These are phyloP conservation scores for Rhyacophila evoluta DNA, from an alignment of 2,888 invertebrate species.

Conservation along the genomic window DNA sequence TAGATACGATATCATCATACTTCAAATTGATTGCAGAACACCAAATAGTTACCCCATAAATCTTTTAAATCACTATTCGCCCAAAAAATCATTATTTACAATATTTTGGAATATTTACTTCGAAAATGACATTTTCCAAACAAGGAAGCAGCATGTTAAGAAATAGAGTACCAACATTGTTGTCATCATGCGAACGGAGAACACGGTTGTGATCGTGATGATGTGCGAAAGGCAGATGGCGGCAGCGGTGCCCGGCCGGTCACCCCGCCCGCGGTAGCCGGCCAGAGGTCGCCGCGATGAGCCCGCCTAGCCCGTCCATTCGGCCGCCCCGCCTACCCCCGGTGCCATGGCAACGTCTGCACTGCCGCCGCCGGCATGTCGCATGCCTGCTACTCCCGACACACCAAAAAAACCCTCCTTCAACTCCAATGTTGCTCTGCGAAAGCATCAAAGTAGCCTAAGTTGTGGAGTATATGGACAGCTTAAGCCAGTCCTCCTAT, in stretches of 20 bases:
- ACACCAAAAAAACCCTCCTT: slow-evolving; percentile 2
- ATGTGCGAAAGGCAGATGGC: slow-evolving; percentile 16
- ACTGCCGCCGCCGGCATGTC: slow-evolving; percentile 31
- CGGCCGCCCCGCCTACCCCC: slow-evolving; percentile 29
- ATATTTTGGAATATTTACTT: too few species aligned
- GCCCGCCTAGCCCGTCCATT: slow-evolving; percentile 5
- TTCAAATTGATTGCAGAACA: too few species aligned
- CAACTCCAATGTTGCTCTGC: neutral
- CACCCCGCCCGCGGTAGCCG: slow-evolving; percentile 19
- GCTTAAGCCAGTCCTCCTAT: too few species aligned
- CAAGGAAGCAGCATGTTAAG: too few species aligned
- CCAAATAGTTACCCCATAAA: too few species aligned
- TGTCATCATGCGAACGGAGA: neutral
- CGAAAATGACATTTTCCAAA: too few species aligned
- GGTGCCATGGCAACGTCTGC: slow-evolving; percentile 34
- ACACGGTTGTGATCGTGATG: neutral
- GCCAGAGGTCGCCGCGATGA: slow-evolving; percentile 11
- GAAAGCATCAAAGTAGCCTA: neutral
- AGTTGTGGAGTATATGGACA: neutral
- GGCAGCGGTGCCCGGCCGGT: slow-evolving; percentile 17
- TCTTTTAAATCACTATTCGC: too few species aligned
- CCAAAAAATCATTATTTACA: too few species aligned
- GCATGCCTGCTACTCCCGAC: slow-evolving; percentile 25
- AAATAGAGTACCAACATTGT: too few species aligned
- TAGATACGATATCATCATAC: too few species aligned